Evolutionary conservation across 2,113 vertebrate species (phyloP).

Genomic region (Macquaria ambigua): DNA sequence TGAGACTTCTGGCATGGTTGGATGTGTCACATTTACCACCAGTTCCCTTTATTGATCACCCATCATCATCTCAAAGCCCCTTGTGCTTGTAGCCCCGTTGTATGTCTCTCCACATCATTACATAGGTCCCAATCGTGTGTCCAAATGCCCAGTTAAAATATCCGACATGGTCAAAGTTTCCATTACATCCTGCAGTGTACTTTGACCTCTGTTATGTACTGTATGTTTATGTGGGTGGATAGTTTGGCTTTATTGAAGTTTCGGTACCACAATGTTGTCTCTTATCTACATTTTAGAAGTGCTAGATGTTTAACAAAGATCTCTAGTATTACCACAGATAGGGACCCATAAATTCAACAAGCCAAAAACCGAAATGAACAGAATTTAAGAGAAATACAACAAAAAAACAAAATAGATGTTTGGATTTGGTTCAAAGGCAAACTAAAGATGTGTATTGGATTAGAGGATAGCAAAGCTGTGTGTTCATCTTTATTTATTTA

Average conservation of each 20-base stretch:
- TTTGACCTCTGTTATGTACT: neutral
- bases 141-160: neutral
- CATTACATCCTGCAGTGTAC: conserved; percentile 3
- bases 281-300: neutral
- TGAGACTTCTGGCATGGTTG: conserved; percentile 86
- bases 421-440: conserved; percentile 19
- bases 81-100: conserved; percentile 37
- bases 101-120: conserved; percentile 30
- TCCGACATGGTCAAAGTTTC: conserved; percentile 16
- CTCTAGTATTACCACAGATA: neutral
- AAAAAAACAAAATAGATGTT: conserved; percentile 7
- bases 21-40: conserved; percentile 50
- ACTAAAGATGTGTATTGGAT: conserved; percentile 18
- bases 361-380: neutral
- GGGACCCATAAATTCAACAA: neutral
- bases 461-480: neutral
- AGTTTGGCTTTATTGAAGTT: conserved; percentile 23
- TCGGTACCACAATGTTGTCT: neutral
- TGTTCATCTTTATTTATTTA: conserved; percentile 12
- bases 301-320: neutral
- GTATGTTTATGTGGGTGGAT: conserved; percentile 1
- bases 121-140: conserved; percentile 4
- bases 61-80: conserved; percentile 71
- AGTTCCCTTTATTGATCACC: conserved; percentile 44
- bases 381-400: neutral